phyloP scores from a whole-genome alignment of 2,113 vertebrate species.

The Crotalus horridus region DNA sequence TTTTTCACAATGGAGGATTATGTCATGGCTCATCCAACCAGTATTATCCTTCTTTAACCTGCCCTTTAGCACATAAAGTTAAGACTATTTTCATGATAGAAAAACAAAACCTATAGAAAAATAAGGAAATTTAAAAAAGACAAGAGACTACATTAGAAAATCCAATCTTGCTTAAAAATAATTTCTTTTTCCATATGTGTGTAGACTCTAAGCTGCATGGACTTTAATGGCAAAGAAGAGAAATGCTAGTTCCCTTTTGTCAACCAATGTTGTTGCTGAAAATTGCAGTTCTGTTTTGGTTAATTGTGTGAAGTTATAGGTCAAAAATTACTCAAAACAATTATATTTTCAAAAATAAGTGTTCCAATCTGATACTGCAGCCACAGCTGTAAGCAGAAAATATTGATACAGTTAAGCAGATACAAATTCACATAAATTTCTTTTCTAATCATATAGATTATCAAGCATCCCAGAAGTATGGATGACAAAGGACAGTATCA shows the following conservation, averaged over 20 bases:
- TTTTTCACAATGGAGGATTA: not conserved
- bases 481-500: not conserved
- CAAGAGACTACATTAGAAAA: not conserved
- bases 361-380: not conserved
- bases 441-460: constrained; percentile 2
- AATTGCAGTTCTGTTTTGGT: not conserved
- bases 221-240: not conserved
- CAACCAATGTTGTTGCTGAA: not conserved
- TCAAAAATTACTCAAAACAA: not conserved
- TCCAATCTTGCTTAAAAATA: not conserved
- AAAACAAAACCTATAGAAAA: not conserved
- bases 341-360: not conserved
- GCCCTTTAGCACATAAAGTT: not conserved
- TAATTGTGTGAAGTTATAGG: not conserved
- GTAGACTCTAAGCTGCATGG: not conserved
- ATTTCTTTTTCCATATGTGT: not conserved
- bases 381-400: not conserved
- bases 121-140: not conserved
- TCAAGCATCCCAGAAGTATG: not conserved
- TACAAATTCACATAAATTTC: not conserved
- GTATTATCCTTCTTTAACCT: not conserved
- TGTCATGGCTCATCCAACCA: not conserved
- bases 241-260: not conserved
- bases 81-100: not conserved
- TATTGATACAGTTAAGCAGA: not conserved